These are phyloP conservation scores for Papilio polyxenes DNA, from an alignment of 1,140 invertebrate species.

Conservation along the genomic window DNA sequence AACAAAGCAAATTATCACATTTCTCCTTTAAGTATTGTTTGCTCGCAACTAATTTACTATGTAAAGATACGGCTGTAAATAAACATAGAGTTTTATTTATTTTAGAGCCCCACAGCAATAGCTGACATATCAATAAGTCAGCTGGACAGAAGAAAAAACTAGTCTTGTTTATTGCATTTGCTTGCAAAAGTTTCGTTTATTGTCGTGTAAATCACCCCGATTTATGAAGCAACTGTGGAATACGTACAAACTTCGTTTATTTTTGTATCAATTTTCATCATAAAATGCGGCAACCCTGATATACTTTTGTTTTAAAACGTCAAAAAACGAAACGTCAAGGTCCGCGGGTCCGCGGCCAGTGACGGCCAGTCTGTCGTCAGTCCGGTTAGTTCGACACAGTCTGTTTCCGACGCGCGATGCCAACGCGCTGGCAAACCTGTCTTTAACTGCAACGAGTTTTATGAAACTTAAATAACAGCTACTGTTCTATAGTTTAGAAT, in stretches of 20 bases:
- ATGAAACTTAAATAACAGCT: slow-evolving; percentile 42
- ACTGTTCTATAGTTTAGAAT: not conserved
- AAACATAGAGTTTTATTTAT: not conserved
- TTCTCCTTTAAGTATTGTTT: slow-evolving; percentile 38
- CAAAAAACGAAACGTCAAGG: slow-evolving; percentile 55
- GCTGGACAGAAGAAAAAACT: not conserved
- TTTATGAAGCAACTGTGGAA: not conserved
- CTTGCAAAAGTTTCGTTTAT: too few relatives aligned
- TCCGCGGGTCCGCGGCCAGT: slow-evolving; percentile 49
- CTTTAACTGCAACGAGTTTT: slow-evolving; percentile 46
- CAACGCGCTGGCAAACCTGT: slow-evolving; percentile 51
- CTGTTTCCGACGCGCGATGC: slow-evolving; percentile 54
- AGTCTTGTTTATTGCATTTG: not conserved
- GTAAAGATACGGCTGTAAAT: not conserved
- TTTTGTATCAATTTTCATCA: not conserved
- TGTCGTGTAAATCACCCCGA: too few relatives aligned
- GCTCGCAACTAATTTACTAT: slow-evolving; percentile 21
- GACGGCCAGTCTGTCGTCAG: slow-evolving; percentile 47
- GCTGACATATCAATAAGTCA: too few relatives aligned
- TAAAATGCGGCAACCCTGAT: slow-evolving; percentile 26
- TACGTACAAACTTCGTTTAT: not conserved
- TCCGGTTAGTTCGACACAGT: slow-evolving; percentile 62
- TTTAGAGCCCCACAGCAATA: too few relatives aligned
- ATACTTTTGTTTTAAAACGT: slow-evolving; percentile 22
- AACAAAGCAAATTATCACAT: slow-evolving; percentile 38